phyloP scores from a whole-genome alignment of 2,113 vertebrate genomes.

The Embiotoca jacksoni region DNA sequence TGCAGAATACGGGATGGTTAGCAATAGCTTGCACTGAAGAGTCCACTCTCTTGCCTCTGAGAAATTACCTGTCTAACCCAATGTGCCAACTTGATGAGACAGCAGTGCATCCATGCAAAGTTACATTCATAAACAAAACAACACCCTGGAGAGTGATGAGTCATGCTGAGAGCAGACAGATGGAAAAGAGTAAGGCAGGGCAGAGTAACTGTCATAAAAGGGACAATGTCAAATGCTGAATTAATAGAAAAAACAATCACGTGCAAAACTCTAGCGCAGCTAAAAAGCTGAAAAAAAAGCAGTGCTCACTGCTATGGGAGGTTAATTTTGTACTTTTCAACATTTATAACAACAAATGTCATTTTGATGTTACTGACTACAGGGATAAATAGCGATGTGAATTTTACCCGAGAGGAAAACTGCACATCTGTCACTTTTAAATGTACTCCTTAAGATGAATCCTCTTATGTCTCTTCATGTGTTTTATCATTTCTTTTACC shows the following conservation, averaged over 20 bases:
- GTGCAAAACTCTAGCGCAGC: no score
- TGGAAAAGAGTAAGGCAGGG: constrained; percentile 26
- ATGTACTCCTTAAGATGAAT: not conserved
- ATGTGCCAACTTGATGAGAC: constrained; percentile 53
- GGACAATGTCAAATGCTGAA: constrained; percentile 28
- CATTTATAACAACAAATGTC: not conserved
- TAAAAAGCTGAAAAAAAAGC: constrained; percentile 15
- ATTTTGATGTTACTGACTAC: constrained; percentile 2
- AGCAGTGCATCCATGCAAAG: constrained; percentile 45
- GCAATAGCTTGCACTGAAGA: constrained; percentile 19
- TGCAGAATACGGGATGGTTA: constrained; percentile 4
- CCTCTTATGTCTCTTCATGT: not conserved
- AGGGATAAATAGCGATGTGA: not conserved
- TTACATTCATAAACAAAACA: constrained; percentile 58
- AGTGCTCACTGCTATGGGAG: not conserved
- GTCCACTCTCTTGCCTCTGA: constrained; percentile 28
- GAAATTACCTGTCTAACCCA: constrained; percentile 45
- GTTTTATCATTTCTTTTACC: constrained; percentile 1
- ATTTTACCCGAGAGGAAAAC: constrained; percentile 6
- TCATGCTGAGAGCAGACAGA: constrained; percentile 58
- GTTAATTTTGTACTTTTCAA: not conserved
- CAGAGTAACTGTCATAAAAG: constrained; percentile 31
- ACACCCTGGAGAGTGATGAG: constrained; percentile 65
- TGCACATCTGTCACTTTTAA: constrained; percentile 10
- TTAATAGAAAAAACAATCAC: not conserved